Conservation (phyloP, 2,113 vertebrate genomes). For the Dolichallabes microphthalmus region DNA sequence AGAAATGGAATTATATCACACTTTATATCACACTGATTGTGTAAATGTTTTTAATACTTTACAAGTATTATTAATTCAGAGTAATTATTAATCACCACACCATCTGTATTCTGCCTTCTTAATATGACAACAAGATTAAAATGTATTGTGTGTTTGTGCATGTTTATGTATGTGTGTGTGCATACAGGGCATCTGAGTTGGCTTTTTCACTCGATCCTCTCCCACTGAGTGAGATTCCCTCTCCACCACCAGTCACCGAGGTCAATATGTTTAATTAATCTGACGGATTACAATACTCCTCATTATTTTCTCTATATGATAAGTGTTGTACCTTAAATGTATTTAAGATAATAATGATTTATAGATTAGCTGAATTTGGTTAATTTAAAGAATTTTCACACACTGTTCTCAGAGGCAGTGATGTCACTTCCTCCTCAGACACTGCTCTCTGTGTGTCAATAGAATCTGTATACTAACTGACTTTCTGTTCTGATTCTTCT, state of each 20-base stretch:
- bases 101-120: not conserved
- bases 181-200: slow-evolving; percentile 87
- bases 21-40: not conserved
- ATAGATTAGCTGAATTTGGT: not conserved
- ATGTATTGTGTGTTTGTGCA: not conserved
- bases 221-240: slow-evolving; percentile 81
- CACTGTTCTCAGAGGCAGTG: not conserved
- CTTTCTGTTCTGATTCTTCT: not conserved
- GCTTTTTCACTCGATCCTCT: slow-evolving; percentile 86
- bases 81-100: not conserved
- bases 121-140: not conserved
- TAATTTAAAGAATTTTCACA: not conserved
- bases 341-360: not conserved
- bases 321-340: not conserved
- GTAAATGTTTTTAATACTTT: not conserved
- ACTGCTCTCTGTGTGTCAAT: not conserved
- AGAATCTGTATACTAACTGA: not conserved
- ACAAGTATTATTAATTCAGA: not conserved
- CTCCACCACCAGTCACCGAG: slow-evolving; percentile 79
- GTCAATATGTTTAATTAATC: slow-evolving; percentile 65
- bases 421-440: not conserved
- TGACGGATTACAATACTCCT: not conserved
- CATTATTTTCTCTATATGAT: not conserved
- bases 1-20: not conserved
- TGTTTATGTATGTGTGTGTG: slow-evolving; percentile 31